Evolutionary conservation across 2,113 vertebrate genomes (phyloP).

Genomic region (Brachirus orientalis): DNA sequence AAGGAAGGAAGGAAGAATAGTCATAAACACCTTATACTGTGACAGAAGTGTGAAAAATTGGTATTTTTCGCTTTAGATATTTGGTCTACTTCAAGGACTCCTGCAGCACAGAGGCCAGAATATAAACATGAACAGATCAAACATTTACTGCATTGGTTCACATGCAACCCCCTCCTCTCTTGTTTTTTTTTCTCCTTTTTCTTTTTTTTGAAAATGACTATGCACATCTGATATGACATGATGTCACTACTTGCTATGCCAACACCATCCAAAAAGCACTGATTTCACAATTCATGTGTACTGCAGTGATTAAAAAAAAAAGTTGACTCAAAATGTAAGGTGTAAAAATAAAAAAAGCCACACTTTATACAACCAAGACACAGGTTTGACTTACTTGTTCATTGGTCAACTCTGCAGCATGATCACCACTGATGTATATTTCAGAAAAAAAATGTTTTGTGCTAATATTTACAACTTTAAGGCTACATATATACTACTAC

Average conservation of each 20-base stretch:
- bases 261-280: conserved; percentile 77
- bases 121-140: conserved; percentile 72
- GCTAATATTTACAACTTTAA: conserved; percentile 73
- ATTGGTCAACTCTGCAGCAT: conserved; percentile 59
- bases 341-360: not conserved
- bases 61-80: conserved; percentile 73
- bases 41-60: conserved; percentile 69
- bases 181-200: not conserved
- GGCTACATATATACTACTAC: too few relatives aligned
- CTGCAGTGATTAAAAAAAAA: conserved; percentile 64
- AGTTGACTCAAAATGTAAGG: conserved; percentile 36
- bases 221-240: conserved; percentile 77
- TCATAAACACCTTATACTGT: conserved; percentile 71
- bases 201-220: conserved; percentile 58
- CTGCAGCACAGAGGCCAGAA: conserved; percentile 67
- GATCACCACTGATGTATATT: conserved; percentile 54
- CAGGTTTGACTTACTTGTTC: conserved; percentile 60
- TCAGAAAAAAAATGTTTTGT: conserved; percentile 57
- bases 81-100: conserved; percentile 82
- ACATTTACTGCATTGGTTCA: conserved; percentile 82
- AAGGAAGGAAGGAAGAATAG: conserved; percentile 55
- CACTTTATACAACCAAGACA: conserved; percentile 61
- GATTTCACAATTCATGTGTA: conserved; percentile 75
- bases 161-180: conserved; percentile 73
- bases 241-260: conserved; percentile 77